Percentiles rank a stretch among this genome's conserved stretches.
Evolutionary conservation across 2,113 vertebrate genomes (phyloP).

Genomic region (Psilopogon haemacephalus): DNA sequence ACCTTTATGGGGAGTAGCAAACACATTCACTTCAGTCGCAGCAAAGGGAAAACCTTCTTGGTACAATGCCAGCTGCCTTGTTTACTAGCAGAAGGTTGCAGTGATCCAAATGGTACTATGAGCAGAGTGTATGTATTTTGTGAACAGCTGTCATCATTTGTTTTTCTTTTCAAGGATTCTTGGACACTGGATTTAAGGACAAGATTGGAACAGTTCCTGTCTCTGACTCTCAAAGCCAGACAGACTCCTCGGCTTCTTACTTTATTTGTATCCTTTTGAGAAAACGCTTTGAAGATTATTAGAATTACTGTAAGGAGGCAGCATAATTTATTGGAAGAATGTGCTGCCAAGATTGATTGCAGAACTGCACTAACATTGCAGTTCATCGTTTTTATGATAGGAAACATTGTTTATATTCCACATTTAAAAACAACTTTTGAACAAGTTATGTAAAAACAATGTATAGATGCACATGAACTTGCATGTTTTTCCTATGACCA

Average conservation of each 20-base stretch:
- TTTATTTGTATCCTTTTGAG: slow-evolving; percentile 92
- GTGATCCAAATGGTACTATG: not conserved
- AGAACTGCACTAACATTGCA: not conserved
- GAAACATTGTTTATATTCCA: not conserved
- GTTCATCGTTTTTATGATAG: not conserved
- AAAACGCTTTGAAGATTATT: not conserved
- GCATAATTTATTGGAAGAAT: not conserved
- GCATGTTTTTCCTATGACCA: not conserved
- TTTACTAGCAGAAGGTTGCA: not conserved
- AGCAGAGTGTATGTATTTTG: not conserved
- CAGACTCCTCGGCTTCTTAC: slow-evolving; percentile 83
- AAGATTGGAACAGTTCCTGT: slow-evolving; percentile 86
- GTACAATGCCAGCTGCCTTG: not conserved
- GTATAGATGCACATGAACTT: not conserved
- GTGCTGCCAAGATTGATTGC: not conserved
- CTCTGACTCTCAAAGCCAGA: slow-evolving; percentile 80
- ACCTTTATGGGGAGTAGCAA: not conserved
- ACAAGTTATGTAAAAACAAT: not conserved
- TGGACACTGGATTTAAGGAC: slow-evolving; percentile 86
- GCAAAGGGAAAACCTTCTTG: not conserved
- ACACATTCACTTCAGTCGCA: not conserved
- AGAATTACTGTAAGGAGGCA: not conserved
- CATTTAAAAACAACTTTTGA: not conserved
- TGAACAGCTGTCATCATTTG: not conserved
- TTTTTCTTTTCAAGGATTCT: slow-evolving; percentile 82